Evolutionary conservation across 2,113 vertebrate genomes (phyloP), one percentile per base, ranked within the genome.

Genomic region (Dryoscopus gambensis): DNA sequence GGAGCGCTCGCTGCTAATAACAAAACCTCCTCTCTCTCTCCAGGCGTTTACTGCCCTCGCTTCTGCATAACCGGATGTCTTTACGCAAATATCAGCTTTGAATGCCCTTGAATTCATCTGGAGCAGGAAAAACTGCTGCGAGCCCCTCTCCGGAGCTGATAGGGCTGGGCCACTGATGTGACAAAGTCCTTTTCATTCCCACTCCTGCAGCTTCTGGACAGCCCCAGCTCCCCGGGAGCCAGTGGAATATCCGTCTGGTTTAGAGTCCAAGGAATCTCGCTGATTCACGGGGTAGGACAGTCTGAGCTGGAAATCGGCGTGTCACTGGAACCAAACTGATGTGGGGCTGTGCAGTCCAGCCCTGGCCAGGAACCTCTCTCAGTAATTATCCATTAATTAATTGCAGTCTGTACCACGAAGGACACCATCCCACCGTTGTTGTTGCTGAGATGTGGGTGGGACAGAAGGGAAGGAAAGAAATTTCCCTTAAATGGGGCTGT

Each of bases 271-370:
- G 86, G 93, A 93, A 84, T 52, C 80, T 39, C 3, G 2, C 86
- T 96, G 94, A 95, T 95, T 95, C 95, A 95, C 4, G 35, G 96
- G 94, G 91, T 87, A 94, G 95, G 93, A 96, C 95, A 14, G 71
- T 9, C 78, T 64, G 47, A 23, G 39, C 13, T 62, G 76, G 87
- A 40, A 82, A 64, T 44, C 1, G 0, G 9, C 78, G 80, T 92
- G 73, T 84, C 87, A 56, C 86, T 59, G 56, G 28, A 49, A 64
- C 60, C 79, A 63, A 49, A 83, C 6, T 2, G 5, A 71, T 22
- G 56, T 11, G 81, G 56, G 69, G 42, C 71, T 0, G 3, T 39
- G 62, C n/a, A 6, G 44, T 57, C 40, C 63, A 63, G 80, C 65
- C 78, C 64, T 11, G 19, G 24, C 57, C 71, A 76, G 71, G 44